Base-by-base conservation (phyloP, 2,113 vertebrate genomes). In the Zapornia atra region DNA sequence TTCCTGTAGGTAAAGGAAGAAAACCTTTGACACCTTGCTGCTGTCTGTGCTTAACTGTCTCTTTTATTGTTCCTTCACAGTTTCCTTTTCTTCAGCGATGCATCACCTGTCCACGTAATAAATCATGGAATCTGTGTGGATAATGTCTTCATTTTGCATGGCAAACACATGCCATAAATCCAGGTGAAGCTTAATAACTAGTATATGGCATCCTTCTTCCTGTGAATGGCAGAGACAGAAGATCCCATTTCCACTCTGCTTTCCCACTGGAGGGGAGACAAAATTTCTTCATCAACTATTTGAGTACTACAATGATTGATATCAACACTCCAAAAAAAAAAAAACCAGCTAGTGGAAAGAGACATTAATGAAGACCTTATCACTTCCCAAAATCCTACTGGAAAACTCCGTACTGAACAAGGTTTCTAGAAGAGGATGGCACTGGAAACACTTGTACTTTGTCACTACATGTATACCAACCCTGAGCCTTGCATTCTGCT, bases 91-190 rank as follows among this genome's bases (percentile, higher is more conserved):
- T 71, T 84, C 44, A 56, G 31, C 90, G 94, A 90, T 90, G 71
- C 86, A 93, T 92, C 83, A 94, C 42, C 80, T 48, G 57, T 93
- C 26, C 57, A 63, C 69, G 57, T 87, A 71, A 92, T 92, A 93
- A 96, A 96, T 96, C 86, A 91, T 15, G 53, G 90, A 72, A 90
- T 85, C 80, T 95, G 82, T 88, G 40, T 96, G 68, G 93, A 82
- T 95, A 95, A 96, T 95, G 36, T 86, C 87, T 95, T 97, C 88
- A 85, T 95, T 95, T 96, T 91, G 86, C 88, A 88, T 90, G 79
- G 33, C 50, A 92, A 95, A 96, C 69, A 94, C 25, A 50, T 53
- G 56, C 81, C 72, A 73, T 96, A 93, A 95, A 95, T 96, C 60
- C 72, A 88, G 60, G 59, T 84, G 87, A 96, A 83, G 83, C 82